phyloP scores from a whole-genome alignment of 2,113 vertebrate genomes.

The Collichthys lucidus region DNA sequence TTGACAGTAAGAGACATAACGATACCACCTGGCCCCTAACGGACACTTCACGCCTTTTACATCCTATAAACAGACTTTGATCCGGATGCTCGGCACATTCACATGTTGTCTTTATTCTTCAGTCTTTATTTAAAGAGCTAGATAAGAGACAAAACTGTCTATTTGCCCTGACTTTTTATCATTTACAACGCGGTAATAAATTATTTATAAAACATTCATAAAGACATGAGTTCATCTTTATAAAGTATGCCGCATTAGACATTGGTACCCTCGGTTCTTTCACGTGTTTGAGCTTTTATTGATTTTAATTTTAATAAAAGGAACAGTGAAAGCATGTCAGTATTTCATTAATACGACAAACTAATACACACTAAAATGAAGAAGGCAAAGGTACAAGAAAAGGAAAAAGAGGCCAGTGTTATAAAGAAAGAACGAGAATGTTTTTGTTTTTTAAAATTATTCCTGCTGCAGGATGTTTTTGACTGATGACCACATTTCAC shows the following conservation, averaged over 20 bases:
- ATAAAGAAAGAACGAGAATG: background rate
- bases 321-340: background rate
- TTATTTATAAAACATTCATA: background rate
- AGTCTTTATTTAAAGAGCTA: background rate
- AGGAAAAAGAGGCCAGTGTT: too few species aligned
- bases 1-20: too few species aligned
- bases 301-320: too few species aligned
- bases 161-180: too few species aligned
- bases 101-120: background rate
- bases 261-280: too few species aligned
- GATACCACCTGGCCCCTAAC: background rate
- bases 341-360: background rate
- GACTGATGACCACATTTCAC: background rate
- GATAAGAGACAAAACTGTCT: background rate
- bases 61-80: background rate
- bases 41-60: too few species aligned
- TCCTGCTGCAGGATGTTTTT: conserved; percentile 7
- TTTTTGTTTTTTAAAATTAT: background rate
- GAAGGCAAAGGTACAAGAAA: too few species aligned
- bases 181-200: background rate
- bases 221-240: background rate
- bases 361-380: background rate
- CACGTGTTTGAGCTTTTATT: too few species aligned
- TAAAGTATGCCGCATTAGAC: too few species aligned
- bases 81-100: background rate